phyloP scores from a whole-genome alignment of 1,140 invertebrate genomes.

The Spodoptera frugiperda region DNA sequence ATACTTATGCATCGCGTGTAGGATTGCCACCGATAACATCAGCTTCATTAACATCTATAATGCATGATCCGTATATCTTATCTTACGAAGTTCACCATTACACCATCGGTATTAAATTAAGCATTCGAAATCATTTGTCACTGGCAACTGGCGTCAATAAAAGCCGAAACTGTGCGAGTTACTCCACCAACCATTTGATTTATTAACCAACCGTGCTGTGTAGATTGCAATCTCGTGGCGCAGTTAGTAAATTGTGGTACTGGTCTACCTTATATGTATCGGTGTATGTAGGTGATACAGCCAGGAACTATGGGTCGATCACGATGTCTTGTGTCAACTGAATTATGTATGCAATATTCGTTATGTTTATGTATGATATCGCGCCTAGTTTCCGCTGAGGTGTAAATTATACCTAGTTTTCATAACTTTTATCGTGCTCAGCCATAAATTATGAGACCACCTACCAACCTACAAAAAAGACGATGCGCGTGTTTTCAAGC shows the following conservation, averaged over 20 bases:
- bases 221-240: constrained; percentile 38
- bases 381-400: too few species aligned
- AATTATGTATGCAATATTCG: neutral
- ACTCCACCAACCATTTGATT: constrained; percentile 52
- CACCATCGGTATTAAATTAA: constrained; percentile 23
- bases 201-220: constrained; percentile 48
- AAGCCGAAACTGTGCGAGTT: constrained; percentile 48
- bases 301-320: constrained; percentile 14
- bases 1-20: neutral
- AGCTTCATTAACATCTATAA: constrained; percentile 31
- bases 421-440: too few species aligned
- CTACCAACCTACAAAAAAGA: too few species aligned
- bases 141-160: constrained; percentile 46
- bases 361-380: too few species aligned
- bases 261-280: constrained; percentile 28
- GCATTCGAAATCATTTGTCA: constrained; percentile 51
- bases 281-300: constrained; percentile 10
- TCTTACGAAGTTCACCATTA: constrained; percentile 23
- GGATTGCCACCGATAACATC: constrained; percentile 21
- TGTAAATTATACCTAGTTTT: too few species aligned
- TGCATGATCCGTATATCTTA: constrained; percentile 30
- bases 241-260: constrained; percentile 27
- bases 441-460: too few species aligned
- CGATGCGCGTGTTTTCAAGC: too few species aligned
- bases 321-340: constrained; percentile 27